Evolutionary conservation across 2,797 vertebrate species (phyloP).

Genomic region (Coracias cyanogaster): DNA sequence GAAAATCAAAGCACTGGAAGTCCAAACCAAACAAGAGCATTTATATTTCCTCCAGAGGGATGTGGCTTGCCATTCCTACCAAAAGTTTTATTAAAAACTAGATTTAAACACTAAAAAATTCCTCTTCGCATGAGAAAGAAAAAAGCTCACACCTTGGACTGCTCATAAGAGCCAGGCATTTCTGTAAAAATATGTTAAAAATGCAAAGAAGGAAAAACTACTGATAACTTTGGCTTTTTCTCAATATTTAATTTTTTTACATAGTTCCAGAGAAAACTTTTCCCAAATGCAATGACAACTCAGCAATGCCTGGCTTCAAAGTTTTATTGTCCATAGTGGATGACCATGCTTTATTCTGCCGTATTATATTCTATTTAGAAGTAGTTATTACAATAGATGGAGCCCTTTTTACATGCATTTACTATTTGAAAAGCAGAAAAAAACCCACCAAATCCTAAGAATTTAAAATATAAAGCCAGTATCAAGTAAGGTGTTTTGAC

Average conservation of each 20-base stretch:
- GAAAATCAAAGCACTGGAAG: constrained; percentile 44
- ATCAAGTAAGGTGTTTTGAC: not conserved
- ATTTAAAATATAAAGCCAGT: not conserved
- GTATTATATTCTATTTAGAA: not conserved
- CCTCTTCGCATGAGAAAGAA: not conserved
- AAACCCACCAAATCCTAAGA: not conserved
- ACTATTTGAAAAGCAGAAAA: not conserved
- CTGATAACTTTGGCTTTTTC: not conserved
- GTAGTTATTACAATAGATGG: not conserved
- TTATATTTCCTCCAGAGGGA: constrained; percentile 1
- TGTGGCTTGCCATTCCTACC: not conserved
- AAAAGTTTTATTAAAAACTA: constrained; percentile 60
- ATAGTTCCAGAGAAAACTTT: not conserved
- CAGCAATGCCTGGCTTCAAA: not conserved
- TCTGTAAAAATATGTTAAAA: not conserved
- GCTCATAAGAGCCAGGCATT: not conserved
- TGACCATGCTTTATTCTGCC: not conserved
- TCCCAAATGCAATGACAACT: not conserved
- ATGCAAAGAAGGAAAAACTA: not conserved
- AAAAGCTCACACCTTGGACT: not conserved
- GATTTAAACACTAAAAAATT: constrained; percentile 65
- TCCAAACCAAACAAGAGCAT: constrained; percentile 12
- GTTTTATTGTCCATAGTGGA: not conserved
- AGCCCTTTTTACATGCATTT: not conserved
- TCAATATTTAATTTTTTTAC: not conserved